Evolutionary conservation across 2,113 vertebrate species (phyloP), one percentile per base, ranked within the genome.

Genomic region (Psettodes erumei): DNA sequence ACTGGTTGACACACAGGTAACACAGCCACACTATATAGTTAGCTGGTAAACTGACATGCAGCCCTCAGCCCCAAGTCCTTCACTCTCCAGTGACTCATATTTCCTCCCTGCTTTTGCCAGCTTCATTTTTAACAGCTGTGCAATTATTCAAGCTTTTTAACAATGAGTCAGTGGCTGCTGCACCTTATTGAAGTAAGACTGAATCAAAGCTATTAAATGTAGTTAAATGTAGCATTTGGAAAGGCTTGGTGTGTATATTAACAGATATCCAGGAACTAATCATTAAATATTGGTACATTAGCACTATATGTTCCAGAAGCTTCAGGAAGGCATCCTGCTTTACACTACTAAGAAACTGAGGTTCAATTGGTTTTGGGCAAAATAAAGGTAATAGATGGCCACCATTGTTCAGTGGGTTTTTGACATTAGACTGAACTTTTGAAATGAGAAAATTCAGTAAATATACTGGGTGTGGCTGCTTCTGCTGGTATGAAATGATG

Each of bases 1-100:
- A 35, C 68, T 11, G 33, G 27, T 38, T 30, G n/a, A n/a, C n/a
- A n/a, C n/a, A n/a, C n/a, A n/a, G n/a, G n/a, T n/a, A 9, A 58
- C 63, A 18, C 23, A 51, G 38, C 11, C 21, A 40, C 50, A n/a
- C 1, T 51, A 15, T 9, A 38, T 12, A 2, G 25, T 13, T 3
- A 27, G 11, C n/a, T 40, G 18, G 7, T 23, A 10, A 67, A 58
- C 23, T 47, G 32, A 38, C 18, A 3, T 32, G 60, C 2, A 1
- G 25, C 47, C 13, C 1, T 28, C n/a, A 35, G 33, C 18, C 11
- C 10, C 5, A 37, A 71, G 21, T 70, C 64, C 27, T 28, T 63
- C 47, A 38, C 51, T 53, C 0, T 42, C 19, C 35, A 45, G 53
- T 79, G 75, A 82, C 43, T 82, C 21, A 79, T 37, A 38, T 37